Conservation (phyloP, 1,140 invertebrate species). For the Drosophila repleta region DNA sequence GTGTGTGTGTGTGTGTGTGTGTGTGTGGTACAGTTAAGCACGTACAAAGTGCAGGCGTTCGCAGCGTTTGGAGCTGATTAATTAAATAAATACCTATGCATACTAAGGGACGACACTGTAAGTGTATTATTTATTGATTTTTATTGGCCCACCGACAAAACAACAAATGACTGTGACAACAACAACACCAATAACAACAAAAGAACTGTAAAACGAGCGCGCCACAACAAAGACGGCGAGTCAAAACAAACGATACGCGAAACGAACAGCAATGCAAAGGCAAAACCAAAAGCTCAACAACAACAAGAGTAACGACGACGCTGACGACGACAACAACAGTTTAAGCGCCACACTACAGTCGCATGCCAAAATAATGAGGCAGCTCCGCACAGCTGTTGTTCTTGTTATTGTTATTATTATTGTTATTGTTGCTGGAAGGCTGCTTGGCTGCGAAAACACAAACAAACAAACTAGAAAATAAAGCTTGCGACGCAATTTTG, state of each 20-base stretch:
- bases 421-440: background rate
- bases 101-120: slow-evolving; percentile 39
- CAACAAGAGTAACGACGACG: slow-evolving; percentile 2
- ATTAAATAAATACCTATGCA: background rate
- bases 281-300: slow-evolving; percentile 35
- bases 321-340: slow-evolving; percentile 10
- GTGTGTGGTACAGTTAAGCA: background rate
- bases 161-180: slow-evolving; percentile 52
- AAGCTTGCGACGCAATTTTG: slow-evolving; percentile 72
- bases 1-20: too few species aligned
- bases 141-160: slow-evolving; percentile 35
- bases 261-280: slow-evolving; percentile 37
- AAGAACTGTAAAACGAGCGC: slow-evolving; percentile 34
- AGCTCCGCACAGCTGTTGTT: slow-evolving; percentile 22
- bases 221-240: slow-evolving; percentile 48
- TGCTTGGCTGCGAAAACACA: slow-evolving; percentile 7
- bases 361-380: slow-evolving; percentile 47
- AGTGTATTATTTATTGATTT: slow-evolving; percentile 81
- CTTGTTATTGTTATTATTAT: background rate
- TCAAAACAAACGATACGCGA: slow-evolving; percentile 54
- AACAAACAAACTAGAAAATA: slow-evolving; percentile 31
- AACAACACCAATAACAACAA: slow-evolving; percentile 33
- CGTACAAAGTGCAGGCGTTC: too few species aligned
- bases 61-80: background rate
- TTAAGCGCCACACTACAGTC: slow-evolving; percentile 30